These are phyloP conservation scores for Agrochola lota DNA, from an alignment of 2,888 invertebrate genomes.

Conservation along the genomic window DNA sequence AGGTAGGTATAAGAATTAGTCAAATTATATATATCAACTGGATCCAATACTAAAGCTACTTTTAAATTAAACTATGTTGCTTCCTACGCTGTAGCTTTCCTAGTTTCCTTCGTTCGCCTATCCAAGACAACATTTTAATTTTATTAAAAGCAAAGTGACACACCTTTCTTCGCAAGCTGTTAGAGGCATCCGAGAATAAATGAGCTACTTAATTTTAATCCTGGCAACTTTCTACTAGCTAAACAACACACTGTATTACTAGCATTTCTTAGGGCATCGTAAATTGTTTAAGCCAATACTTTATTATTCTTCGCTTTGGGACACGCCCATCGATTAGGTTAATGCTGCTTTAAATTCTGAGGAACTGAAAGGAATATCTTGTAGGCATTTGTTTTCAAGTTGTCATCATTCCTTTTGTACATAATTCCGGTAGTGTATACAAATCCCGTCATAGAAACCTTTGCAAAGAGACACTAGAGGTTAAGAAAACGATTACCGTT, in stretches of 20 bases:
- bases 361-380: background rate
- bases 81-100: background rate
- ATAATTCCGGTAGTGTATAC: too few relatives aligned
- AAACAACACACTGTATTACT: conserved; percentile 1
- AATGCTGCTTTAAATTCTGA: conserved; percentile 32
- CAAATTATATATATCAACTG: background rate
- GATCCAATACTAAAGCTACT: background rate
- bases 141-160: conserved; percentile 29
- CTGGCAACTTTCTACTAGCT: conserved; percentile 41
- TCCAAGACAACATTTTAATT: conserved; percentile 20
- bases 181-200: conserved; percentile 38
- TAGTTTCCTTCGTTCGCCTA: background rate
- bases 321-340: conserved; percentile 39
- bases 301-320: conserved; percentile 24
- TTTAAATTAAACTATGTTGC: conserved; percentile 10
- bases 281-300: conserved; percentile 50
- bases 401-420: background rate
- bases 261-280: conserved; percentile 15
- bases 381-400: background rate
- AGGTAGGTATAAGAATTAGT: background rate
- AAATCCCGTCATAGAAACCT: too few relatives aligned
- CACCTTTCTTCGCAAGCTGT: conserved; percentile 41
- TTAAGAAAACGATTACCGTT: too few relatives aligned
- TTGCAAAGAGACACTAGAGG: too few relatives aligned
- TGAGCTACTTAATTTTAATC: conserved; percentile 54